Evolutionary conservation across 2,113 vertebrate genomes (phyloP).

Genomic region (Ranitomeya imitator): DNA sequence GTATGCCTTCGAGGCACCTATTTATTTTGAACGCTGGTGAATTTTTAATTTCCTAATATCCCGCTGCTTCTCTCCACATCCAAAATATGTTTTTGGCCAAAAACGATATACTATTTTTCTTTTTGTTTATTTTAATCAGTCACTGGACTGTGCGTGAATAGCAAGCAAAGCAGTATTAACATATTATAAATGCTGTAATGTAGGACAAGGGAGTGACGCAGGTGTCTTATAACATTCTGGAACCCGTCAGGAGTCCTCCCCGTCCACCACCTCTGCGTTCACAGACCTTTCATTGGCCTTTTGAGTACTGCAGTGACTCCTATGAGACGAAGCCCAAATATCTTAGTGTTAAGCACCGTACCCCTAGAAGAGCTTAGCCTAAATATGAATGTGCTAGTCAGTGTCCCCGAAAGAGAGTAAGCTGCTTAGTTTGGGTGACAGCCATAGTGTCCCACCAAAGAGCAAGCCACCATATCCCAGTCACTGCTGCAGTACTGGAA

Average conservation of each 20-base stretch:
- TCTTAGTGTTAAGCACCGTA: neutral
- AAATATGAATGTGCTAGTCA: neutral
- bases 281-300: neutral
- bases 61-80: slow-evolving; percentile 33
- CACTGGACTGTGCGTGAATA: neutral
- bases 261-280: neutral
- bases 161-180: slow-evolving; percentile 1
- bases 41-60: slow-evolving; percentile 51
- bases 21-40: slow-evolving; percentile 47
- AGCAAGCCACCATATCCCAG: neutral
- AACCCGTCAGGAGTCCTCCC: neutral
- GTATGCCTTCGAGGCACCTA: slow-evolving; percentile 41
- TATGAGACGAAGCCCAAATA: neutral
- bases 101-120: neutral
- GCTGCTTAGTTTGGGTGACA: neutral
- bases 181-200: neutral
- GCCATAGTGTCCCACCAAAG: neutral
- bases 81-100: slow-evolving; percentile 49
- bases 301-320: neutral
- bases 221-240: neutral
- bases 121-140: neutral
- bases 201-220: no score
- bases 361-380: neutral
- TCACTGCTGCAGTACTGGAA: neutral
- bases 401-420: neutral